A percentile compares a stretch with the other conserved stretches of the same genome.
These are phyloP conservation scores for Peromyscus maniculatus DNA, from an alignment of 2,113 vertebrate genomes.

Conservation along the genomic window DNA sequence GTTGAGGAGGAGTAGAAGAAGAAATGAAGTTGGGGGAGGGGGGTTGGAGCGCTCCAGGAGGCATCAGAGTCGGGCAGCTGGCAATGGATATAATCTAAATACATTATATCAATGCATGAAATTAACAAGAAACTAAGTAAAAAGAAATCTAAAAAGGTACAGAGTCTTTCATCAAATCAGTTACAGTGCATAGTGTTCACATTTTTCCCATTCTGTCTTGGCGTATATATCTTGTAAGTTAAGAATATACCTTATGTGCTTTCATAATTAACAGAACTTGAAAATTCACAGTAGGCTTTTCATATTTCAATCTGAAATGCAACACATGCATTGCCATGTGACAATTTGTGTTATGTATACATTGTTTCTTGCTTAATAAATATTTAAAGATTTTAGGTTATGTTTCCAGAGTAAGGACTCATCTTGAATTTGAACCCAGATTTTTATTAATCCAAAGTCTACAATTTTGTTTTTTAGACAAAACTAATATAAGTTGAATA, in stretches of 20 bases:
- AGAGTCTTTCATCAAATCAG: not conserved
- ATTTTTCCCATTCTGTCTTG: not conserved
- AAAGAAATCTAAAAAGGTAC: not conserved
- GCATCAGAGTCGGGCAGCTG: too few relatives aligned
- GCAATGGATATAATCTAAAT: not conserved
- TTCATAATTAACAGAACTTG: not conserved
- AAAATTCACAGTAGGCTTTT: not conserved
- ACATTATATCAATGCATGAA: not conserved
- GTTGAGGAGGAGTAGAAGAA: not conserved
- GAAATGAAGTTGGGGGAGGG: not conserved
- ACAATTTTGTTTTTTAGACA: not conserved
- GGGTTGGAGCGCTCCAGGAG: not conserved
- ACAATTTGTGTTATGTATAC: not conserved
- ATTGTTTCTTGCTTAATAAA: not conserved
- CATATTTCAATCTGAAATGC: not conserved
- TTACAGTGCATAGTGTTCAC: not conserved
- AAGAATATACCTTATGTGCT: not conserved
- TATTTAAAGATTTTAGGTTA: not conserved
- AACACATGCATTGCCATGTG: rapidly evolving
- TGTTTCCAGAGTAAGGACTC: not conserved
- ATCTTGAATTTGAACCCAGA: not conserved
- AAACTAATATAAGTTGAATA: not conserved
- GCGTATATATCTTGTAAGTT: not conserved
- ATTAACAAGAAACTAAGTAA: not conserved
- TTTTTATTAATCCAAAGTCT: not conserved